Evolutionary conservation across 2,797 vertebrate genomes (phyloP).

Genomic region (Pelochelys cantorii): DNA sequence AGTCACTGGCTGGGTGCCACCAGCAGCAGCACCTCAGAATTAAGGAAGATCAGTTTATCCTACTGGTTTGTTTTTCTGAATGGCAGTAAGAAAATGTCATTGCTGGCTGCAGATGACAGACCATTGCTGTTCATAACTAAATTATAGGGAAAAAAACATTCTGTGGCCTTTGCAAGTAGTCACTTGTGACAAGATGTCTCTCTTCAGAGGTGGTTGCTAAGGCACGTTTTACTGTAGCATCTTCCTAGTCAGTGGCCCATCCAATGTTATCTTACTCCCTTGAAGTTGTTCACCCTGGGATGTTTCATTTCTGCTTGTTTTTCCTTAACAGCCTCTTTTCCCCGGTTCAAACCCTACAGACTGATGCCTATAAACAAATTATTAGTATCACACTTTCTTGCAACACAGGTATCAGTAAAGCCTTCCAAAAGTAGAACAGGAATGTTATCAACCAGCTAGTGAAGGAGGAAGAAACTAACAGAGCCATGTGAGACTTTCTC

Average conservation of each 20-base stretch:
- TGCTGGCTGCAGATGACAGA: too few species aligned
- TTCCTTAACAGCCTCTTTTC: background rate
- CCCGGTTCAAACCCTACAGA: constrained; percentile 56
- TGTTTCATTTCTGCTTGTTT: constrained; percentile 40
- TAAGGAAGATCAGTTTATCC: too few species aligned
- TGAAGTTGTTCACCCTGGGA: background rate
- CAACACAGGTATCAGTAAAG: background rate
- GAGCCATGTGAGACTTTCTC: background rate
- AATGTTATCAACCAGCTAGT: constrained; percentile 41
- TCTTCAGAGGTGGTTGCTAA: too few species aligned
- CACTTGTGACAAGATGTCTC: too few species aligned
- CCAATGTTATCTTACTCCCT: background rate
- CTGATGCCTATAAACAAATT: constrained; percentile 56
- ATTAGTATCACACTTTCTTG: constrained; percentile 39
- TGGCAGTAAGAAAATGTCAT: too few species aligned
- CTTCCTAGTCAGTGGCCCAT: constrained; percentile 4
- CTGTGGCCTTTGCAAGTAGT: too few species aligned
- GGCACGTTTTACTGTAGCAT: background rate
- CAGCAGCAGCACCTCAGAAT: too few species aligned
- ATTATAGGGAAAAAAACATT: too few species aligned
- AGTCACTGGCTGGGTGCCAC: too few species aligned
- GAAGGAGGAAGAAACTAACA: background rate
- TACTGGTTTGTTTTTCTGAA: too few species aligned
- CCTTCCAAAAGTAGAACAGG: constrained; percentile 20
- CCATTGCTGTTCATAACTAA: too few species aligned